Percentiles rank a stretch among this genome's conserved stretches.
Conservation (phyloP, 2,797 vertebrate genomes). For the Oreochromis mossambicus region DNA sequence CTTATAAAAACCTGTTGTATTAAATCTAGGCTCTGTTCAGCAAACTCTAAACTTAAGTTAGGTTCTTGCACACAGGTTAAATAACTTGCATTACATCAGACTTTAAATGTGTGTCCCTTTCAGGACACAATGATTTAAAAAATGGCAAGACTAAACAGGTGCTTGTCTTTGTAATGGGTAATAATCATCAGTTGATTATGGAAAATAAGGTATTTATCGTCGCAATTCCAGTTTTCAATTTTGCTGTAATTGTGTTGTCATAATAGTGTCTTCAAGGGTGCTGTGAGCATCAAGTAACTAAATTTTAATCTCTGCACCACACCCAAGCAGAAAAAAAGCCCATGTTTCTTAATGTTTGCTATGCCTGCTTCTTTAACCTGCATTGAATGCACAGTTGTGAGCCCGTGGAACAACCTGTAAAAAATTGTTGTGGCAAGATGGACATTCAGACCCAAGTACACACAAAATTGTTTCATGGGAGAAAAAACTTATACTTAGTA, state of each 20-base stretch:
- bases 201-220: not conserved
- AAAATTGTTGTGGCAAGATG: not conserved
- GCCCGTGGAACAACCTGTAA: not conserved
- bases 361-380: slow-evolving; percentile 5
- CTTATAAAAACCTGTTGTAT: not conserved
- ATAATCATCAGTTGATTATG: not conserved
- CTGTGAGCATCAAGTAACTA: not conserved
- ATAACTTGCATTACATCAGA: not conserved
- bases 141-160: not conserved
- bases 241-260: not conserved
- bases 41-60: not conserved
- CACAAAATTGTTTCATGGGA: not conserved
- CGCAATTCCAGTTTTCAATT: not conserved
- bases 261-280: not conserved
- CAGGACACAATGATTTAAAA: not conserved
- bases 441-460: not conserved
- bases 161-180: not conserved
- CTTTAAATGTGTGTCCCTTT: not conserved
- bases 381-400: slow-evolving; percentile 4
- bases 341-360: slow-evolving; percentile 4
- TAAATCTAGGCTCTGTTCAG: not conserved
- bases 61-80: not conserved
- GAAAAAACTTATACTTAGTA: not conserved
- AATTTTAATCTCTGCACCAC: slow-evolving; percentile 19
- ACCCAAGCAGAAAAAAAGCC: slow-evolving; percentile 7